phyloP scores from a whole-genome alignment of 2,113 vertebrate genomes.

The Pelmatolapia mariae region DNA sequence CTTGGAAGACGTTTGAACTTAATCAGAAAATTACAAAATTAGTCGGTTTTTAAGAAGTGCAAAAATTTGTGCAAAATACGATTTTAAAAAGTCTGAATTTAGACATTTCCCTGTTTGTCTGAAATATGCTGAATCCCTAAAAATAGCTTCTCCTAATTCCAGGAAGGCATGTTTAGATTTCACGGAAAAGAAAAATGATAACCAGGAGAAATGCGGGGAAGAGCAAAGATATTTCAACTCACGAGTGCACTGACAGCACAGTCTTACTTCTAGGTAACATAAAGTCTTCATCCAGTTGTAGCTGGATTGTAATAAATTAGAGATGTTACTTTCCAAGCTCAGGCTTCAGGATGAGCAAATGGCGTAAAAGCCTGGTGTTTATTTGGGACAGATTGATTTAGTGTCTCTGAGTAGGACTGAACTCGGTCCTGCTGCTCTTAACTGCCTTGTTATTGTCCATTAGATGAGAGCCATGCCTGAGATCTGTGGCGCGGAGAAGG shows the following conservation, averaged over 20 bases:
- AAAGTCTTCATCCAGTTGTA: background rate
- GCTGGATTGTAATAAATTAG: constrained; percentile 18
- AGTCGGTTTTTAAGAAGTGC: background rate
- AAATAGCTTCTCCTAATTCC: background rate
- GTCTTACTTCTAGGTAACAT: background rate
- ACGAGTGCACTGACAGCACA: background rate
- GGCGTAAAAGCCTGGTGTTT: constrained; percentile 46
- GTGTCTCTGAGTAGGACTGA: constrained; percentile 36
- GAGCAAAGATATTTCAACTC: background rate
- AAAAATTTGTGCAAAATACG: rapidly evolving
- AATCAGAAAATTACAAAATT: background rate
- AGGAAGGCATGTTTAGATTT: background rate
- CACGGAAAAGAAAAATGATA: background rate
- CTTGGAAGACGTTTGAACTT: background rate
- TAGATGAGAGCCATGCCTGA: constrained; percentile 55
- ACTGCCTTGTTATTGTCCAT: constrained; percentile 52
- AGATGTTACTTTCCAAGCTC: constrained; percentile 1
- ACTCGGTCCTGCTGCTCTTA: constrained; percentile 40
- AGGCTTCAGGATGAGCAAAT: constrained; percentile 19
- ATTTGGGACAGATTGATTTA: constrained; percentile 56
- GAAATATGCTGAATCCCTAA: background rate
- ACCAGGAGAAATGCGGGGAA: background rate
- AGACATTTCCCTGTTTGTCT: background rate
- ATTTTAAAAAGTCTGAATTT: background rate
- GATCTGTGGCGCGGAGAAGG: constrained; percentile 17